Conservation (phyloP, 2,113 vertebrate genomes). For the Phaethon lepturus region DNA sequence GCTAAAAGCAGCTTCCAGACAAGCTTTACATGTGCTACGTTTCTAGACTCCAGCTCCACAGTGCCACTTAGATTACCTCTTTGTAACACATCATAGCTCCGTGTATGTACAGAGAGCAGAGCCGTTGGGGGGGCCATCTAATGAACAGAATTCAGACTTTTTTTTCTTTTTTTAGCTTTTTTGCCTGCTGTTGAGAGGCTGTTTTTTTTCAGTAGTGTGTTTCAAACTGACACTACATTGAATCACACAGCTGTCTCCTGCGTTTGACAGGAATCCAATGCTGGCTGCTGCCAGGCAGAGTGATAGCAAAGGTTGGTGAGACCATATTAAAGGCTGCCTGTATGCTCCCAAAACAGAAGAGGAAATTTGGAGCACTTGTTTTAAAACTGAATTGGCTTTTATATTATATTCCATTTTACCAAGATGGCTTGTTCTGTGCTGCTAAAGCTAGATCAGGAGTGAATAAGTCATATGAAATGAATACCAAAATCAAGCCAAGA, state of each 20-base stretch:
- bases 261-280: not conserved
- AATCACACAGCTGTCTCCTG: not conserved
- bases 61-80: not conserved
- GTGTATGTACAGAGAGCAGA: not conserved
- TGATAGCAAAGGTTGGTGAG: not conserved
- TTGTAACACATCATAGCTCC: not conserved
- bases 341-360: not conserved
- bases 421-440: not conserved
- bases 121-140: not conserved
- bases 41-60: not conserved
- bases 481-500: not conserved
- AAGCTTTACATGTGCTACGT: not conserved
- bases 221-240: not conserved
- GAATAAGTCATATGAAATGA: not conserved
- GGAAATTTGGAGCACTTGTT: not conserved
- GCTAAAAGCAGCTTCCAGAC: not conserved
- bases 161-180: not conserved
- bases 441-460: not conserved
- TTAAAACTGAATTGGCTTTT: not conserved
- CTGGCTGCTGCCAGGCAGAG: not conserved
- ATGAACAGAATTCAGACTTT: not conserved
- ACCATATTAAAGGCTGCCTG: not conserved
- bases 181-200: not conserved
- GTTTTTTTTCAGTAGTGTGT: rapidly evolving
- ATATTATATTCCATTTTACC: not conserved